phyloP scores from a whole-genome alignment of 1,140 invertebrate genomes.

The Hyphantria cunea region DNA sequence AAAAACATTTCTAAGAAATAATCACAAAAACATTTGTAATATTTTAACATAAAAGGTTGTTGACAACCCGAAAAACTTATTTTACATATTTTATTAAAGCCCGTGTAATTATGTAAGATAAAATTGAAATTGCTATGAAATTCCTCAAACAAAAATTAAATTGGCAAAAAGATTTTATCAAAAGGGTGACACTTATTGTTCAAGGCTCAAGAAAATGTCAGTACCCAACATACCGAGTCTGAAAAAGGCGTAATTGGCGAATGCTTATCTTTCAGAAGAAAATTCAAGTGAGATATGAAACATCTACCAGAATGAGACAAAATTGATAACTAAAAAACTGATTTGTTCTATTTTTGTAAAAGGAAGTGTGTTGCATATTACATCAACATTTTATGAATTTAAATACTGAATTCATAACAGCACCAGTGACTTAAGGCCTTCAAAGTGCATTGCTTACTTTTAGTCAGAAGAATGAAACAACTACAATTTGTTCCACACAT shows the following conservation, averaged over 20 bases:
- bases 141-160: conserved; percentile 34
- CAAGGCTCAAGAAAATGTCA: not conserved
- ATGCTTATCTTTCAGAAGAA: too few relatives aligned
- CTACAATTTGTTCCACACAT: too few relatives aligned
- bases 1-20: too few relatives aligned
- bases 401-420: too few relatives aligned
- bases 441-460: too few relatives aligned
- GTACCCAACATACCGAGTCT: not conserved
- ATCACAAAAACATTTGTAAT: too few relatives aligned
- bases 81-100: conserved; percentile 15
- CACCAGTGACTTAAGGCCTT: too few relatives aligned
- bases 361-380: not conserved
- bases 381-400: too few relatives aligned
- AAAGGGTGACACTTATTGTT: conserved; percentile 1
- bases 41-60: conserved; percentile 8
- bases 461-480: too few relatives aligned
- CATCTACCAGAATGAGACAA: too few relatives aligned
- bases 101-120: conserved; percentile 18
- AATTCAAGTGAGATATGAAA: too few relatives aligned
- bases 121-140: conserved; percentile 19
- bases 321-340: too few relatives aligned
- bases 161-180: conserved; percentile 30
- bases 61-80: conserved; percentile 14
- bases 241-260: not conserved
- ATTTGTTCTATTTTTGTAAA: not conserved